These are phyloP conservation scores for Emmelina monodactyla DNA, from an alignment of 2,888 invertebrate species.

Conservation along the genomic window DNA sequence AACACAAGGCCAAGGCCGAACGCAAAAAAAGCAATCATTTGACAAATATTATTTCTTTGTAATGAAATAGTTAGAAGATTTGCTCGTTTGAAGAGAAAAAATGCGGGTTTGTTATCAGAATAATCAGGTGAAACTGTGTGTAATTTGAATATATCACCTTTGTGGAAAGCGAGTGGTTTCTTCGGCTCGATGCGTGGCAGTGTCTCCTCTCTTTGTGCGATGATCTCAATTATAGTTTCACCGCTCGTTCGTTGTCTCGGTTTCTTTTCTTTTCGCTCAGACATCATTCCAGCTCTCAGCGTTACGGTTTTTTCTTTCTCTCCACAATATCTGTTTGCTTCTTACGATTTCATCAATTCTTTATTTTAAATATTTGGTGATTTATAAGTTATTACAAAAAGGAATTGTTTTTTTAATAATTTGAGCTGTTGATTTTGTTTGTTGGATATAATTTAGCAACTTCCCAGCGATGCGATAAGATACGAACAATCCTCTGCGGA, in stretches of 20 bases:
- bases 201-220: slow-evolving; percentile 39
- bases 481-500: slow-evolving; percentile 21
- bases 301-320: slow-evolving; percentile 20
- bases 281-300: slow-evolving; percentile 18
- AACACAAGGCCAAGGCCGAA: too few relatives aligned
- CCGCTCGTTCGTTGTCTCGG: slow-evolving; percentile 26
- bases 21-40: too few relatives aligned
- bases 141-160: slow-evolving; percentile 35
- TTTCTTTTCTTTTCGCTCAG: slow-evolving; percentile 18
- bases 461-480: slow-evolving; percentile 11
- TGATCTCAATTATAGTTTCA: slow-evolving; percentile 44
- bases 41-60: too few relatives aligned
- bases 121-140: too few relatives aligned
- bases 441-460: slow-evolving; percentile 11
- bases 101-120: too few relatives aligned
- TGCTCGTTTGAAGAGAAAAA: too few relatives aligned
- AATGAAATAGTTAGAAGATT: too few relatives aligned
- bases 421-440: too few relatives aligned
- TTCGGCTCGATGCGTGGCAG: slow-evolving; percentile 30
- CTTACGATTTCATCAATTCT: not conserved
- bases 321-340: not conserved
- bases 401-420: too few relatives aligned
- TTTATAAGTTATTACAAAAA: too few relatives aligned
- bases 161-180: slow-evolving; percentile 36
- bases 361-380: too few relatives aligned